Evolutionary conservation across 2,888 invertebrate species (phyloP).

Genomic region (Conus canariensis): DNA sequence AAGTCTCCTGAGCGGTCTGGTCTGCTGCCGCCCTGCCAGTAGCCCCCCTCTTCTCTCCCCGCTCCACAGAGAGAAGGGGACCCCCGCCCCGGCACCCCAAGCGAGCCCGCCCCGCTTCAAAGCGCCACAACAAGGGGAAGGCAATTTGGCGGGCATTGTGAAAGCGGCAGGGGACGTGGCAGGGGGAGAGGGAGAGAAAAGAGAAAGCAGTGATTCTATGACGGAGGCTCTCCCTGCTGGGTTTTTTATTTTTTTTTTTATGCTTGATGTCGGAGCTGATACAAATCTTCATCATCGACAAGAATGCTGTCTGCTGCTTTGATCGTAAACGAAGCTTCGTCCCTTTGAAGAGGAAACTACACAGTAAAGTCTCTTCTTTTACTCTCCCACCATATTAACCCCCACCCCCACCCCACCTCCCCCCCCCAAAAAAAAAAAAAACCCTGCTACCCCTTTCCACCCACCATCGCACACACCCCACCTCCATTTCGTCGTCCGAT

Average conservation of each 20-base stretch:
- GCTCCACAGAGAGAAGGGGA: not conserved
- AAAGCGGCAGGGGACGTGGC: constrained; percentile 2
- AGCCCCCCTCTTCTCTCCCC: not conserved
- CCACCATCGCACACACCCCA: not conserved
- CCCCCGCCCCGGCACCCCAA: not conserved
- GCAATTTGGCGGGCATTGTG: constrained; percentile 39
- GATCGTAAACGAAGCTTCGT: constrained; percentile 26
- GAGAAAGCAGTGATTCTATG: constrained; percentile 32
- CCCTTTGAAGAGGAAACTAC: constrained; percentile 22
- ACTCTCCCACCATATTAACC: not conserved
- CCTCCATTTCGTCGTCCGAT: too few species aligned
- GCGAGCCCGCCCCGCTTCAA: constrained; percentile 30
- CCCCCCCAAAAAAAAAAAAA: not conserved
- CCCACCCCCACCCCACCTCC: not conserved
- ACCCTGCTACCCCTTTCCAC: not conserved
- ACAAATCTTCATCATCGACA: constrained; percentile 39
- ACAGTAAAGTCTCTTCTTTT: not conserved
- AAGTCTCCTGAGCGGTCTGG: not conserved
- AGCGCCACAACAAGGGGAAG: constrained; percentile 24
- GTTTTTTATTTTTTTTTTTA: not conserved
- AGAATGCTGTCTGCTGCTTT: constrained; percentile 27
- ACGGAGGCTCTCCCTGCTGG: not conserved
- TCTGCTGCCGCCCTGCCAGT: not conserved
- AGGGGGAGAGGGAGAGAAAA: not conserved
- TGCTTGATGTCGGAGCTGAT: constrained; percentile 32